Percentiles rank a stretch among this genome's conserved stretches.
Conservation (phyloP, 2,888 invertebrate species). For the Amblyjoppa fuscipennis region DNA sequence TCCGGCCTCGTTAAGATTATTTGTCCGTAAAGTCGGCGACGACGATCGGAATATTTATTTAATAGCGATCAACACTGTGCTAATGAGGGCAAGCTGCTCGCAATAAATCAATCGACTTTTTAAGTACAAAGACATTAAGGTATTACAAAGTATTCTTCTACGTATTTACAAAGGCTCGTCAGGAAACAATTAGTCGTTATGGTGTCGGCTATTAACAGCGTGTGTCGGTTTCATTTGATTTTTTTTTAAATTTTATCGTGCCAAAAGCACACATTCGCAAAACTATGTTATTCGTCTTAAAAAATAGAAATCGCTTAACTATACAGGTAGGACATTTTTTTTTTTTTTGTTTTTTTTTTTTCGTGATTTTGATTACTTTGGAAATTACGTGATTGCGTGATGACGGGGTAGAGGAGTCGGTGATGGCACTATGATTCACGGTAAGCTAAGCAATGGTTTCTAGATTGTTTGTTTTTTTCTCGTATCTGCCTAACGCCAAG, state of each 20-base stretch:
- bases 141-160: constrained; percentile 37
- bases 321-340: constrained; percentile 58
- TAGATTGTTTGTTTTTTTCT: constrained; percentile 21
- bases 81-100: constrained; percentile 46
- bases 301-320: constrained; percentile 52
- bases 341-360: constrained; percentile 14
- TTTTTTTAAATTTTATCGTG: constrained; percentile 16
- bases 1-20: constrained; percentile 26
- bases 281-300: constrained; percentile 13
- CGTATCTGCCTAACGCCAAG: constrained; percentile 24
- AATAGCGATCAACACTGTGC: constrained; percentile 46
- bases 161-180: constrained; percentile 54
- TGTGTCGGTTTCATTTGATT: background rate
- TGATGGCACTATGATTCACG: constrained; percentile 84
- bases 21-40: constrained; percentile 23
- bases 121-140: background rate
- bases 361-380: constrained; percentile 53
- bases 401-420: constrained; percentile 47
- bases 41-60: constrained; percentile 5
- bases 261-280: constrained; percentile 38
- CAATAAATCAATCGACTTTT: constrained; percentile 16
- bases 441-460: constrained; percentile 69
- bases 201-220: constrained; percentile 35
- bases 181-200: constrained; percentile 23
- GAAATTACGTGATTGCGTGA: constrained; percentile 39